Percentiles rank a stretch among this genome's conserved stretches.
phyloP scores from a whole-genome alignment of 2,797 vertebrate genomes.

The Xiphorhynchus erythropygius region DNA sequence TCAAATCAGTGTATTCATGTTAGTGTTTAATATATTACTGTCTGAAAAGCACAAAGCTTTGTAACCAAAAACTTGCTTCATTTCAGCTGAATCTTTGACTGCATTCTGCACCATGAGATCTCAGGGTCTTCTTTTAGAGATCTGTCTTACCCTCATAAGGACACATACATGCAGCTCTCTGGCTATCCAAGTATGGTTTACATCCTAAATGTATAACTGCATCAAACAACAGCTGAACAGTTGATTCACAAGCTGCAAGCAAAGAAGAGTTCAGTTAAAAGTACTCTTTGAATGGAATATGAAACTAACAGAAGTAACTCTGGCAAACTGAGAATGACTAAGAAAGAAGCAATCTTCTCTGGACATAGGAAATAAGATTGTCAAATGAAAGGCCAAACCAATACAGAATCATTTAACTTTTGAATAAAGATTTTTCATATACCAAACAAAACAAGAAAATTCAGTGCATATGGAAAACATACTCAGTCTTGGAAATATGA shows the following conservation, averaged over 20 bases:
- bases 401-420: not conserved
- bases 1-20: not conserved
- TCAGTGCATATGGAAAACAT: not conserved
- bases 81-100: not conserved
- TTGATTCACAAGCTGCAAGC: conserved; percentile 88
- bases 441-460: not conserved
- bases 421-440: not conserved
- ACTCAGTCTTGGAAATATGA: not conserved
- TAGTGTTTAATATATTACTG: not conserved
- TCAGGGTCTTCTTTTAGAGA: conserved; percentile 75
- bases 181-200: conserved; percentile 96
- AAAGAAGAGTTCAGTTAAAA: not conserved
- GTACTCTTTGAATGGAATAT: not conserved
- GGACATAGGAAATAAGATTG: not conserved
- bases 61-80: not conserved
- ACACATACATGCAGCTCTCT: conserved; percentile 90
- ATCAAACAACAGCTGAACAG: conserved; percentile 91
- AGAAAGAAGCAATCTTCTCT: not conserved
- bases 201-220: conserved; percentile 95
- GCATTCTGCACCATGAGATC: not conserved
- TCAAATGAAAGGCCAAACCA: not conserved
- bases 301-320: not conserved
- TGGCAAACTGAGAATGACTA: not conserved
- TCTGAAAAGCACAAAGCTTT: not conserved
- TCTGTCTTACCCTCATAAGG: conserved; percentile 87